Evolutionary conservation across 2,888 invertebrate genomes (phyloP), one percentile per base, ranked within the genome.

Genomic region (Noctua pronuba): DNA sequence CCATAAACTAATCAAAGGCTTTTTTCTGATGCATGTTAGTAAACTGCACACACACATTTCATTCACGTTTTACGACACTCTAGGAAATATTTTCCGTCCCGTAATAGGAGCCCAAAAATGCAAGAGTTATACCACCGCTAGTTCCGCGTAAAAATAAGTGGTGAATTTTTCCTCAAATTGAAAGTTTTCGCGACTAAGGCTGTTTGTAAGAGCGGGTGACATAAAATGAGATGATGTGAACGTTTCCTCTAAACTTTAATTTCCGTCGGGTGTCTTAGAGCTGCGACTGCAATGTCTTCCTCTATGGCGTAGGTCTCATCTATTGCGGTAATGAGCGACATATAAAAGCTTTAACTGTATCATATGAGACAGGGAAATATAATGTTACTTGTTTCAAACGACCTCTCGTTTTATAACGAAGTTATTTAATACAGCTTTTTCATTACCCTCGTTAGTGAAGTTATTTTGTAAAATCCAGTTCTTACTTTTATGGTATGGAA

Each of bases 231-330:
- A 75, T 44, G 77, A 73, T 75, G 72, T 55, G 71, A 68, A 60
- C 11, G 55, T 79, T 58, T 67, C 66, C 64, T 71, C 38, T 64
- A 60, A 73, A 73, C 72, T 87, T 86, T 87, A 79, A 82, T 85
- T 82, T 82, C 79, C 86, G 79, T 75, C 31, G 46, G 68, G 44
- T 77, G 55, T 73, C 65, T 77, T 74, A 65, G 38, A 3, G 44
- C 49, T 74, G 58, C 10, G 55, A 72, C 60, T 72, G 68, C 73
- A 60, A 58, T 49, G 38, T 75, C 52, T 83, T 73, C 52, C 75
- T 83, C 75, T 86, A 68, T 64, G 31, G 58, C 68, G 41, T 28
- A 73, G 52, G 65, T 75, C 64, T 49, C 72, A 73, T 86, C 78
- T 78, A 75, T 28, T 78, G 68, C 44, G 35, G 46, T 65, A 68